Percentiles rank a stretch among this genome's conserved stretches.
Evolutionary conservation across 1,140 invertebrate genomes (phyloP).

Genomic region (Neoseiulus cucumeris): DNA sequence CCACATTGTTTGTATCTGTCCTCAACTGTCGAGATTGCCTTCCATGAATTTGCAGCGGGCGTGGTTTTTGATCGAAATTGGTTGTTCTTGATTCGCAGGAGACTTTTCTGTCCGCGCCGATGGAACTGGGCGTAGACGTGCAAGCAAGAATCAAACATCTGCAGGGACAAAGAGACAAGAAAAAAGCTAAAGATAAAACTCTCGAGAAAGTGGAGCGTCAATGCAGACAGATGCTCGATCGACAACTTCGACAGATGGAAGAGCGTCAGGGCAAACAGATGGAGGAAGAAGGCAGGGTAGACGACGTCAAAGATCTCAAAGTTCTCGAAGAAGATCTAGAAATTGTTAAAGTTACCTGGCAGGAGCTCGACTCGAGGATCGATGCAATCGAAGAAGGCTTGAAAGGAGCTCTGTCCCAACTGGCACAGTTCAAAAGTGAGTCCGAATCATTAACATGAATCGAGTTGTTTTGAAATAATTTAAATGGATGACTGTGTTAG

Average conservation of each 20-base stretch:
- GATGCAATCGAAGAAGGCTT: conserved; percentile 36
- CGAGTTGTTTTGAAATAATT: too few relatives aligned
- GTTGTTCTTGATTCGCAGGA: not conserved
- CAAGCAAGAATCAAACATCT: not conserved
- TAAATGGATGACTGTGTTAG: too few relatives aligned
- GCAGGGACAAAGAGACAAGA: not conserved
- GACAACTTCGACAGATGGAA: too few relatives aligned
- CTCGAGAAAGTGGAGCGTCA: conserved; percentile 1
- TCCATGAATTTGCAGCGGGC: not conserved
- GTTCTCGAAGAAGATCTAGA: conserved; percentile 8
- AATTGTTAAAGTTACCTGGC: conserved; percentile 44
- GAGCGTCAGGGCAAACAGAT: conserved; percentile 6
- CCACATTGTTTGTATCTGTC: not conserved
- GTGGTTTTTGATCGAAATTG: too few relatives aligned
- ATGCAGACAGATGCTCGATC: not conserved
- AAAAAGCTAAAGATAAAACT: not conserved
- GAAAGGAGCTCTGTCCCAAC: conserved; percentile 46
- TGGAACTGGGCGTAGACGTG: conserved; percentile 1
- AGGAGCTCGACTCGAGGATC: conserved; percentile 41
- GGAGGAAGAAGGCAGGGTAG: conserved; percentile 9
- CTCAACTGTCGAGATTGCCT: not conserved
- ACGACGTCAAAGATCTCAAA: conserved; percentile 13
- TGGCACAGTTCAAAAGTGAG: conserved; percentile 47
- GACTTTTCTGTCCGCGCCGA: not conserved
- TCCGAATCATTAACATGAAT: conserved; percentile 1